These are phyloP conservation scores for Melitaea cinxia DNA, from an alignment of 1,140 invertebrate genomes.

Conservation along the genomic window DNA sequence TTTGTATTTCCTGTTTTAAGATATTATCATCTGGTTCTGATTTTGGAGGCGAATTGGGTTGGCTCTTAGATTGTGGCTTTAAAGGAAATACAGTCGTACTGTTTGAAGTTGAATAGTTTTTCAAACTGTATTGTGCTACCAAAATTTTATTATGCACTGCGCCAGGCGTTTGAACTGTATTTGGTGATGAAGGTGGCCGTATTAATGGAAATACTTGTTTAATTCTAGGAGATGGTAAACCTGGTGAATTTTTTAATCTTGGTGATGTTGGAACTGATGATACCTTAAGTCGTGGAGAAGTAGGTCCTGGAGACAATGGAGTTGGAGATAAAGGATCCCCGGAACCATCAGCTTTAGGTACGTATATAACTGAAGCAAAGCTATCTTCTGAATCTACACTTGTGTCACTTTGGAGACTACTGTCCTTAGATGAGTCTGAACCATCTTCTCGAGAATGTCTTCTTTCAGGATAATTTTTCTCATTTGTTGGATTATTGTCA, in stretches of 20 bases:
- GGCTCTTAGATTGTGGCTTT: constrained; percentile 75
- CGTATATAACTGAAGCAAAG: constrained; percentile 94
- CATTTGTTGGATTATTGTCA: constrained; percentile 63
- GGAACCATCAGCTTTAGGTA: constrained; percentile 85
- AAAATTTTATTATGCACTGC: constrained; percentile 73
- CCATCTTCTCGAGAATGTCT: constrained; percentile 86
- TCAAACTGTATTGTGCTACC: constrained; percentile 74
- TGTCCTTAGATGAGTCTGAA: constrained; percentile 95
- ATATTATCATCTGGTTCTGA: constrained; percentile 66
- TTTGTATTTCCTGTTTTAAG: constrained; percentile 50
- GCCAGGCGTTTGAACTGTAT: constrained; percentile 72
- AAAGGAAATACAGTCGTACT: constrained; percentile 43
- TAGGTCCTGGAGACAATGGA: constrained; percentile 83
- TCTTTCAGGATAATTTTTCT: constrained; percentile 67
- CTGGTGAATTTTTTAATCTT: constrained; percentile 82
- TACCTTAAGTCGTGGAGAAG: constrained; percentile 83
- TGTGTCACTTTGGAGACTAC: constrained; percentile 95
- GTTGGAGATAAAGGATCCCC: constrained; percentile 83
- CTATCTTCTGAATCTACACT: constrained; percentile 96
- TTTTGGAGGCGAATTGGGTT: constrained; percentile 78
- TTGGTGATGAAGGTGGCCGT: constrained; percentile 83
- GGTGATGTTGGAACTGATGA: constrained; percentile 89
- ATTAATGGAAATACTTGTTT: constrained; percentile 84
- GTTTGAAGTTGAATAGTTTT: constrained; percentile 68
- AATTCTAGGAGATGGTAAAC: constrained; percentile 83